Conservation (phyloP, 2,113 vertebrate species). For the Mormyrus lacerda region DNA sequence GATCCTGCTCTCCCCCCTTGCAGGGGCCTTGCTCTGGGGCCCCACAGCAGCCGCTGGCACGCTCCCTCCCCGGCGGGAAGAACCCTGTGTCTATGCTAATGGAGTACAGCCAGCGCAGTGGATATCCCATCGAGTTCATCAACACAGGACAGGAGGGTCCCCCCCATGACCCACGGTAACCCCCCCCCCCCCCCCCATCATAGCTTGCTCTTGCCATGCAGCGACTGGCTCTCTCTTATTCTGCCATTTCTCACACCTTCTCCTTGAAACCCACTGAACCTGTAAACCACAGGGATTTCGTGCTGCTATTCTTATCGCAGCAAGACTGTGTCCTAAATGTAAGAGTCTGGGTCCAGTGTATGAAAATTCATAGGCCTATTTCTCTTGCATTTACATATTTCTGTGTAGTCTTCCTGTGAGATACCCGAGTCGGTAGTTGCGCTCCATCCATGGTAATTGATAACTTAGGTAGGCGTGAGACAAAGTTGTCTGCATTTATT, state of each 20-base stretch:
- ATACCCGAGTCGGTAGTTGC: background rate
- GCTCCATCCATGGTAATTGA: background rate
- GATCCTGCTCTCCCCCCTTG: background rate
- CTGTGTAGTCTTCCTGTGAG: background rate
- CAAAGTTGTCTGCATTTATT: background rate
- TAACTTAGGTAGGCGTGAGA: background rate
- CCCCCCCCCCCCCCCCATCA: background rate
- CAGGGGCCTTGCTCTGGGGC: slow-evolving; percentile 39
- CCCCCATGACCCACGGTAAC: slow-evolving; percentile 87
- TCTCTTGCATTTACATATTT: background rate
- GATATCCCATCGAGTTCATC: slow-evolving; percentile 78
- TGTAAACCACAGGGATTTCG: background rate
- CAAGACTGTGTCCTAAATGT: background rate
- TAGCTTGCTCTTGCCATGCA: background rate
- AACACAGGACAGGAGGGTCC: slow-evolving; percentile 85
- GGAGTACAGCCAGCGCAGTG: slow-evolving; percentile 86
- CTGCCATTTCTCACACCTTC: background rate
- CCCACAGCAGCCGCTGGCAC: slow-evolving; percentile 48
- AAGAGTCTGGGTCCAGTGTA: background rate
- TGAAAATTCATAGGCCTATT: background rate
- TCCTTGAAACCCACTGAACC: slow-evolving; percentile 7
- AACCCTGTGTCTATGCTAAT: slow-evolving; percentile 84
- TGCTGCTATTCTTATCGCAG: background rate
- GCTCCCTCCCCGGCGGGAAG: slow-evolving; percentile 71
- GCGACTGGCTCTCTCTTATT: background rate